These are phyloP conservation scores for Lucifuga dentata DNA, from an alignment of 2,113 vertebrate species.

Conservation along the genomic window DNA sequence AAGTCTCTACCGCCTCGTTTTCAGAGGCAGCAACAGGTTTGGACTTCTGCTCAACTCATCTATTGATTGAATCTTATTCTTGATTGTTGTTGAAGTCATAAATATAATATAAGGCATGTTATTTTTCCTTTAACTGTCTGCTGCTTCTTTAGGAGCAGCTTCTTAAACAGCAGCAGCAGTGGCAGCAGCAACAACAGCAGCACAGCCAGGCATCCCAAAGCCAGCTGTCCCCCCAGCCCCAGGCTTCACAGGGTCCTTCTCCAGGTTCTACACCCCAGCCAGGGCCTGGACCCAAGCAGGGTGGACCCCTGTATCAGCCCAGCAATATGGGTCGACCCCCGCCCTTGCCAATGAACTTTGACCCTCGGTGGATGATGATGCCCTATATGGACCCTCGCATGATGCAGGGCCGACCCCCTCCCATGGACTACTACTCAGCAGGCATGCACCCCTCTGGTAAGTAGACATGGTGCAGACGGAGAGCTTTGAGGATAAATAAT, in stretches of 20 bases:
- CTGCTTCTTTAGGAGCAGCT: conserved; percentile 86
- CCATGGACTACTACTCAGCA: conserved; percentile 90
- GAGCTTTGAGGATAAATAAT: no score
- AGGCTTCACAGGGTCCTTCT: conserved; percentile 79
- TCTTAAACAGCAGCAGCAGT: conserved; percentile 89
- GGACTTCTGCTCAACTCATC: background rate
- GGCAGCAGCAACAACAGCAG: conserved; percentile 82
- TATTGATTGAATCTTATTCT: no score
- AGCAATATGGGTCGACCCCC: conserved; percentile 88
- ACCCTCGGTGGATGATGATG: conserved; percentile 97
- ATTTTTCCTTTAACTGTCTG: conserved; percentile 2
- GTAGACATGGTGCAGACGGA: conserved; percentile 40
- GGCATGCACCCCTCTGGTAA: conserved; percentile 90
- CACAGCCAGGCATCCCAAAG: conserved; percentile 81
- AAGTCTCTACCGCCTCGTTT: conserved; percentile 94
- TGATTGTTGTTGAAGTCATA: no score
- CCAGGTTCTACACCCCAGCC: conserved; percentile 77
- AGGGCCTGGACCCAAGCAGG: conserved; percentile 78
- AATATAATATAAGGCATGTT: no score
- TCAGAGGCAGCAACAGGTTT: conserved; percentile 94
- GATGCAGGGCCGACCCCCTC: conserved; percentile 90
- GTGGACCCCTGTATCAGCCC: conserved; percentile 85
- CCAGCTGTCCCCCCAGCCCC: conserved; percentile 80
- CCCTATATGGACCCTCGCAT: conserved; percentile 93
- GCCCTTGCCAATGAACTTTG: conserved; percentile 90